Evolutionary conservation across 2,113 vertebrate species (phyloP).

Genomic region (Phalacrocorax pelagicus): DNA sequence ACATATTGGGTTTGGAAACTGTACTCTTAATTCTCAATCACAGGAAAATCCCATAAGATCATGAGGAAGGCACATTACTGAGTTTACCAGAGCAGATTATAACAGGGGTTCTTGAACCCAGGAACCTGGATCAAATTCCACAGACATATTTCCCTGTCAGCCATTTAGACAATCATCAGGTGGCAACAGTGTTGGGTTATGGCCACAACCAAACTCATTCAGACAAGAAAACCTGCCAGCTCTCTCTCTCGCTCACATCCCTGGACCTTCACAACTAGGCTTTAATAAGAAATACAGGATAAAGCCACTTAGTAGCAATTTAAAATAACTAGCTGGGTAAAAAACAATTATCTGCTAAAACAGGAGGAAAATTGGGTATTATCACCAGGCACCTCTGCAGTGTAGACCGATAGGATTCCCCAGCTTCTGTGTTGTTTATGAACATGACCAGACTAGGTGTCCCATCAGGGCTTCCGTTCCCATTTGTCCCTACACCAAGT

Average conservation of each 20-base stretch:
- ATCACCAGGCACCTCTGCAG: conserved; percentile 82
- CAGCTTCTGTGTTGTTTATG: conserved; percentile 32
- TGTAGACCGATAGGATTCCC: conserved; percentile 77
- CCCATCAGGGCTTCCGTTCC: conserved; percentile 57
- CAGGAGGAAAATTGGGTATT: neutral
- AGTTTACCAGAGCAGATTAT: neutral
- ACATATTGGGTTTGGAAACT: neutral
- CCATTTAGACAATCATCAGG: neutral
- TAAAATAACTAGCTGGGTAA: neutral
- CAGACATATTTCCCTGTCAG: neutral
- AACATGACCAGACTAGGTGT: conserved; percentile 59
- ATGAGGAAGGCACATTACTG: neutral
- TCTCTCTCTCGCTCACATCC: neutral
- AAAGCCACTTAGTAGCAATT: neutral
- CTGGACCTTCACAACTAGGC: neutral
- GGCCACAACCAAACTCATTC: neutral
- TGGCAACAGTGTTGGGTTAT: fast-evolving
- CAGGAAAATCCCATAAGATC: fast-evolving
- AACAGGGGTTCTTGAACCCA: too few species aligned
- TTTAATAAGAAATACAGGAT: fast-evolving
- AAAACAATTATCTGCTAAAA: fast-evolving
- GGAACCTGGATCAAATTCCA: neutral
- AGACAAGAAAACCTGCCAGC: neutral
- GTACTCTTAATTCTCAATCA: neutral
- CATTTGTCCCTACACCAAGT: conserved; percentile 55